Conservation (phyloP, 2,888 invertebrate species). For the Metopia argyrocephala region DNA sequence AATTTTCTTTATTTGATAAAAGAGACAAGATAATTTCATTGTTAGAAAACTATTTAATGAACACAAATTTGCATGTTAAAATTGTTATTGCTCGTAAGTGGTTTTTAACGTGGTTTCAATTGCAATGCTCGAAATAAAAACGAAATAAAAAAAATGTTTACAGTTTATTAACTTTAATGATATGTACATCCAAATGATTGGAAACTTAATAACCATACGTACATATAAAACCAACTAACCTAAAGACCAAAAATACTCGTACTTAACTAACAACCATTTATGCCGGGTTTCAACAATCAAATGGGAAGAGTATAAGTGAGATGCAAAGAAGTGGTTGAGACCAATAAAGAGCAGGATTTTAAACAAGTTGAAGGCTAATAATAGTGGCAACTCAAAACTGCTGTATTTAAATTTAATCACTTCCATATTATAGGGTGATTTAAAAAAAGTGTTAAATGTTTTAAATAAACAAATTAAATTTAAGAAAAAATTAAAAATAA, state of each 20-base stretch:
- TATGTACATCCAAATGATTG: not conserved
- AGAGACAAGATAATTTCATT: constrained; percentile 16
- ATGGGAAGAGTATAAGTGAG: not conserved
- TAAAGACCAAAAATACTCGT: no score
- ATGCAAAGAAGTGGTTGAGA: not conserved
- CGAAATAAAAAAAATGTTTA: constrained; percentile 1
- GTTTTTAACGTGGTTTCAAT: not conserved
- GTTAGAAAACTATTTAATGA: constrained; percentile 41
- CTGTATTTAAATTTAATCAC: not conserved
- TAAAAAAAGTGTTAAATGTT: not conserved
- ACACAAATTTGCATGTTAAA: constrained; percentile 33
- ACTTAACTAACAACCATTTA: not conserved
- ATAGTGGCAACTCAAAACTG: not conserved
- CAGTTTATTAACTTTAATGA: constrained; percentile 32
- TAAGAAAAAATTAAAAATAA: no score
- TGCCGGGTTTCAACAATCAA: not conserved
- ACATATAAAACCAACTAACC: constrained; percentile 37
- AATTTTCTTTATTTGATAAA: constrained; percentile 30
- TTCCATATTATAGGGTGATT: constrained; percentile 6
- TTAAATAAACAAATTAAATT: not conserved
- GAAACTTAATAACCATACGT: constrained; percentile 18
- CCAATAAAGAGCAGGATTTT: constrained; percentile 17
- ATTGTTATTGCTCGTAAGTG: not conserved
- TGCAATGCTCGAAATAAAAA: not conserved
- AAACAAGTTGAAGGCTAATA: constrained; percentile 48